These are phyloP conservation scores for Tympanuchus pallidicinctus DNA, from an alignment of 2,113 vertebrate species.

Conservation along the genomic window DNA sequence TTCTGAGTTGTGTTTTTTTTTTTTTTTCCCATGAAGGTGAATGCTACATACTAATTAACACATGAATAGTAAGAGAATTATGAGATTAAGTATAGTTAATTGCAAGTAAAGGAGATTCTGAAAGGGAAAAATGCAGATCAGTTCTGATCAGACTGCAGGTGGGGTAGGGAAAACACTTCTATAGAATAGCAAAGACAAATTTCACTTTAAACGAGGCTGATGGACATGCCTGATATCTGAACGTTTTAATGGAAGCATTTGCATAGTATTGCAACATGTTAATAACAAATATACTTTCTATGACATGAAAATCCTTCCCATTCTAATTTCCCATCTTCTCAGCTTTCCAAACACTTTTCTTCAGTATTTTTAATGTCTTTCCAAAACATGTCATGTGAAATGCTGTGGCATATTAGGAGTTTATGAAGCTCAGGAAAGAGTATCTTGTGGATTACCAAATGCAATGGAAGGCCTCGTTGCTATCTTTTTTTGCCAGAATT, in stretches of 20 bases:
- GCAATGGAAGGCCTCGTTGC: neutral
- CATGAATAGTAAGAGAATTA: conserved; percentile 26
- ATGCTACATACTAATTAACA: conserved; percentile 42
- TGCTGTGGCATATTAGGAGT: neutral
- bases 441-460: neutral
- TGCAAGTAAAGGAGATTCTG: conserved; percentile 32
- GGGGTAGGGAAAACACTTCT: neutral
- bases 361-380: neutral
- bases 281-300: neutral
- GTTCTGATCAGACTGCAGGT: conserved; percentile 21
- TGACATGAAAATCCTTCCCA: neutral
- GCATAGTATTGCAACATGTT: neutral
- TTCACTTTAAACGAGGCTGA: neutral
- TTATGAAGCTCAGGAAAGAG: neutral
- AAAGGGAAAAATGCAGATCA: conserved; percentile 1
- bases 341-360: neutral
- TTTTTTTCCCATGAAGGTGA: neutral
- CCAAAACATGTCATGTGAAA: neutral
- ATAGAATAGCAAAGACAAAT: neutral
- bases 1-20: neutral
- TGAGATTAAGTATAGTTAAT: conserved; percentile 47
- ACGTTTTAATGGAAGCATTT: neutral
- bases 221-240: neutral
- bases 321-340: neutral
- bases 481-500: neutral